phyloP scores from a whole-genome alignment of 2,797 vertebrate species.

The Scolopax rusticola region DNA sequence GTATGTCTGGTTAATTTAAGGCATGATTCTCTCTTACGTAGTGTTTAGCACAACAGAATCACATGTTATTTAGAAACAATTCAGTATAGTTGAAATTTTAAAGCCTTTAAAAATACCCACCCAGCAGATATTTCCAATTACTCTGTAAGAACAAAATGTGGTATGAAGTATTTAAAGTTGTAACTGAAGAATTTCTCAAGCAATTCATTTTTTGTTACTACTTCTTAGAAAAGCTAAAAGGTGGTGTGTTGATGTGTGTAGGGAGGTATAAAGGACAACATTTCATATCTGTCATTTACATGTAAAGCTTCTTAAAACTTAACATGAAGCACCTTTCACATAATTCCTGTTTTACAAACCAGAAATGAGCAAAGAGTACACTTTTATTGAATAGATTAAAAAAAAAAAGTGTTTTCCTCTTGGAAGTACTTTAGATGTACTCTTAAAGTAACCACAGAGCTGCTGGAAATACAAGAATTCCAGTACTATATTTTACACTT shows the following conservation, averaged over 20 bases:
- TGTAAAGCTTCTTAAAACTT: not conserved
- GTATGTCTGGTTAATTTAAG: not conserved
- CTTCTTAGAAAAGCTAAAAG: not conserved
- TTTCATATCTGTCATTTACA: not conserved
- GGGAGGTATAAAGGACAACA: not conserved
- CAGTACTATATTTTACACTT: not conserved
- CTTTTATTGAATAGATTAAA: not conserved
- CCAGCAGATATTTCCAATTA: not conserved
- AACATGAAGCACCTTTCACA: not conserved
- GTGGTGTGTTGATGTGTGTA: not conserved
- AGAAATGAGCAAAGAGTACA: not conserved
- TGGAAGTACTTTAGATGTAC: not conserved
- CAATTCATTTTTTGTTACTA: not conserved
- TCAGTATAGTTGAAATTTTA: not conserved
- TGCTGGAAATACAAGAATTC: not conserved
- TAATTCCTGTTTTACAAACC: not conserved
- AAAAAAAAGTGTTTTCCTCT: not conserved
- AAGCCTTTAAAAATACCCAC: not conserved
- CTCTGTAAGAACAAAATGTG: not conserved
- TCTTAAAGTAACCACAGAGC: not conserved
- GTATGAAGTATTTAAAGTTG: not conserved
- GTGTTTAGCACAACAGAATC: not conserved
- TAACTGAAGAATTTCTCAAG: not conserved
- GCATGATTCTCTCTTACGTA: not conserved
- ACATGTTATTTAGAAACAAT: not conserved